Base-by-base conservation (phyloP, 2,888 invertebrate species). In the Allacma fusca region DNA sequence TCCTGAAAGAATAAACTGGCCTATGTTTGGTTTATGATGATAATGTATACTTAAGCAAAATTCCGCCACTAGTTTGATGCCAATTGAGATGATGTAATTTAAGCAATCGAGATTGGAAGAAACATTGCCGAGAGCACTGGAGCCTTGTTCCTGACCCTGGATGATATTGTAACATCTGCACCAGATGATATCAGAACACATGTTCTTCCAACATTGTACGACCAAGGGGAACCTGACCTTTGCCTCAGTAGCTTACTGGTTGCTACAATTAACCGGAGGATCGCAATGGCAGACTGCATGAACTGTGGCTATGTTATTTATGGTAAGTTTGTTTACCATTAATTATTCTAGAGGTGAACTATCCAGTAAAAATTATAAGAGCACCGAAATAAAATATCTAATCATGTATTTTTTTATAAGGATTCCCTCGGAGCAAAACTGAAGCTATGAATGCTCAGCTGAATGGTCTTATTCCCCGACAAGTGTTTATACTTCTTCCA, bases 401-500 rank as follows among this genome's bases (percentile, higher is more conserved):
- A n/a, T n/a, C n/a, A n/a, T 34, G 9, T 34, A 34, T 34, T 34
- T 7, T 9, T 9, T 34, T 64, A 12, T 23, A 81, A n/a, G 83
- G 83, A 23, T 83, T 83, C 75, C 83, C 83, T 5, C 80, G 81
- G 72, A 80, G 62, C 44, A 78, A 78, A 29, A 24, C 64, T 1
- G 80, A 82, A 71, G 82, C 83, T 21, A 72, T 79, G 28, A 62
- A 70, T 50, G 81, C 81, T 65, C 83, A 83, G 64, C 79, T 78
- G 65, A 62, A 59, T 57, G 83, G 83, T n/a, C 67, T 83, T 1
- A 67, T 83, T 13, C 83, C 83, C 0, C 70, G 80, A 59, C 81
- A 82, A 59, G 81, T 83, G 13, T 82, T 80, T 59, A 75, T 80
- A 12, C 75, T 83, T n/a, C 67, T 80, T 16, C 82, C 83, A 21